Evolutionary conservation across 2,113 vertebrate species (phyloP).

Genomic region (Chloroceryle aenea): DNA sequence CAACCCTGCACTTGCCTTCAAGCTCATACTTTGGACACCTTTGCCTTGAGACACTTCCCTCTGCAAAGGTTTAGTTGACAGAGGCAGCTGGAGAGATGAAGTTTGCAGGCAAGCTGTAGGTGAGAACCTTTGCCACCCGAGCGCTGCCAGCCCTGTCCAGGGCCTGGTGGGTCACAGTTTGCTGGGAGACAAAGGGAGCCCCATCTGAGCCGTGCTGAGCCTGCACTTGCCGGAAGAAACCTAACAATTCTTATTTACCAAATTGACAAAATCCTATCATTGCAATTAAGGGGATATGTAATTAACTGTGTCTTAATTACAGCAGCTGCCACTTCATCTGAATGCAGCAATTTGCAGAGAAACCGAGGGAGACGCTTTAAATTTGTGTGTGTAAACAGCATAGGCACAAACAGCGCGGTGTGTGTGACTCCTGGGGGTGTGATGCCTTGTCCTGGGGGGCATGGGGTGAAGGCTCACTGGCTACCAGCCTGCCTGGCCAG

Average conservation of each 20-base stretch:
- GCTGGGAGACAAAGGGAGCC: neutral
- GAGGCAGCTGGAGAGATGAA: neutral
- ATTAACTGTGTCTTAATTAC: conserved; percentile 85
- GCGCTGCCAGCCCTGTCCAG: rapidly evolving
- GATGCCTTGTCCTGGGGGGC: neutral
- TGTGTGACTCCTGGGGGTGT: neutral
- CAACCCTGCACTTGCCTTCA: rapidly evolving
- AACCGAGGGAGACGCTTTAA: conserved; percentile 75
- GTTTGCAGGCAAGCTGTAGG: neutral
- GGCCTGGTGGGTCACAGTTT: neutral
- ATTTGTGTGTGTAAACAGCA: conserved; percentile 77
- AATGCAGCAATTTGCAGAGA: conserved; percentile 80
- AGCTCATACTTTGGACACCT: rapidly evolving
- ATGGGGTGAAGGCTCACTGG: rapidly evolving
- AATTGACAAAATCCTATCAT: conserved; percentile 83
- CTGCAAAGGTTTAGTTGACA: rapidly evolving
- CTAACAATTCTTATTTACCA: conserved; percentile 81
- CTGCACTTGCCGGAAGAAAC: conserved; percentile 72
- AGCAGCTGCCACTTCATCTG: conserved; percentile 82
- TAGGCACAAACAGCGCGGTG: conserved; percentile 32
- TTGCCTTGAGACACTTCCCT: neutral
- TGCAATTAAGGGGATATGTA: conserved; percentile 82
- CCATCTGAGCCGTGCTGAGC: neutral
- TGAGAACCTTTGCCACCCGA: neutral
- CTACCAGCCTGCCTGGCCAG: rapidly evolving